Evolutionary conservation across 2,888 invertebrate genomes (phyloP).

Genomic region (Brenthis ino): DNA sequence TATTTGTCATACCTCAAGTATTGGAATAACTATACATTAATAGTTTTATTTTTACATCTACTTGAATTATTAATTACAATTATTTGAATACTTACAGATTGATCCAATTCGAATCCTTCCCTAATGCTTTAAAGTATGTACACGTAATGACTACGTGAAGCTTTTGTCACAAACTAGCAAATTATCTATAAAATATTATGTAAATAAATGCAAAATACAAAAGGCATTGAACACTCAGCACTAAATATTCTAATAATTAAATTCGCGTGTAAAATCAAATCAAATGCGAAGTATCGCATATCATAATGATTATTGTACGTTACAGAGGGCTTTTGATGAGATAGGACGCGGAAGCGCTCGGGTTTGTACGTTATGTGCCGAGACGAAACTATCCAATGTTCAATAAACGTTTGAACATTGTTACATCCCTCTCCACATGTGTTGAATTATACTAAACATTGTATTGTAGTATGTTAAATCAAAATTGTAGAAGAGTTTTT

Average conservation of each 20-base stretch:
- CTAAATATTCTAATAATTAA: conserved; percentile 12
- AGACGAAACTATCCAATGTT: conserved; percentile 5
- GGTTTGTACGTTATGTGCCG: conserved; percentile 11
- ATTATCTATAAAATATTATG: neutral
- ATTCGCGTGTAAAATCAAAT: conserved; percentile 31
- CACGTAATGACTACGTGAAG: too few species aligned
- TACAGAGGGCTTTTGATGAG: conserved; percentile 30
- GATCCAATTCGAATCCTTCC: too few species aligned
- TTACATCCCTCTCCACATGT: neutral
- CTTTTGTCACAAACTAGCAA: too few species aligned
- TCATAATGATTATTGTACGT: conserved; percentile 24
- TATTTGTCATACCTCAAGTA: too few species aligned
- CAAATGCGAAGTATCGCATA: conserved; percentile 30
- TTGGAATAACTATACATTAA: too few species aligned
- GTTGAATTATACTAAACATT: neutral
- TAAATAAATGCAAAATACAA: neutral
- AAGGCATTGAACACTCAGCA: neutral
- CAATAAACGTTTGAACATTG: neutral
- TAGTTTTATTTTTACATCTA: too few species aligned
- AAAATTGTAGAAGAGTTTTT: too few species aligned
- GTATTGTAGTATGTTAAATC: neutral
- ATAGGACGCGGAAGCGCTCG: conserved; percentile 31
- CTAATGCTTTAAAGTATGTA: too few species aligned
- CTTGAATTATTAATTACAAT: too few species aligned
- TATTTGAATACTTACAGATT: too few species aligned